Conservation (phyloP, 1,140 invertebrate genomes). For the Metaphire vulgaris region DNA sequence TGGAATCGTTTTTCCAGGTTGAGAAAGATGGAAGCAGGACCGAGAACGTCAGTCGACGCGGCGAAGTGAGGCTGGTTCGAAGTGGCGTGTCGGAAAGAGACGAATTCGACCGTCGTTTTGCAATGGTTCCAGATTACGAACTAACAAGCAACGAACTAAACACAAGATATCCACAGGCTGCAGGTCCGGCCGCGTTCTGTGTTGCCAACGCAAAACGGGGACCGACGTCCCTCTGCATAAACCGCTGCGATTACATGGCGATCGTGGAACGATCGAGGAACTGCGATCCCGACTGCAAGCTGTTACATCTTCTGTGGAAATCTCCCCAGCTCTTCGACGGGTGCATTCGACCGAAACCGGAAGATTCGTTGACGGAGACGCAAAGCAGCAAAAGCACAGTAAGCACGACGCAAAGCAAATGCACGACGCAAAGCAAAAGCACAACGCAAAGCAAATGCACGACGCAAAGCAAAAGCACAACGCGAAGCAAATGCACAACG, state of each 20-base stretch:
- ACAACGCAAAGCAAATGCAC: not conserved
- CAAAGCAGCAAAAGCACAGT: not conserved
- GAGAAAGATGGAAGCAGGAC: not conserved
- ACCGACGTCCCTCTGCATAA: not conserved
- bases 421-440: not conserved
- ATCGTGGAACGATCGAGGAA: not conserved
- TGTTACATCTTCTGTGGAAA: not conserved
- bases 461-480: not conserved
- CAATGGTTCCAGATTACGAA: no score
- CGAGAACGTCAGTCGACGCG: not conserved
- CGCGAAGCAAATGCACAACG: no score
- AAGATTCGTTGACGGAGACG: not conserved
- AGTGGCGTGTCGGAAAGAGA: no score
- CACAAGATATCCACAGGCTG: not conserved
- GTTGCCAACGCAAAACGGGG: not conserved
- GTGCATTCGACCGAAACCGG: not conserved
- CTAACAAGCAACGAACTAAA: no score
- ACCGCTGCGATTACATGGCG: not conserved
- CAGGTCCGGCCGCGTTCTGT: not conserved
- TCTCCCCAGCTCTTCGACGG: not conserved
- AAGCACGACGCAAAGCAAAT: not conserved
- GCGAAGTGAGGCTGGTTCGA: not conserved
- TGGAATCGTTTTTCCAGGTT: not conserved
- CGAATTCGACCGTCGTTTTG: no score
- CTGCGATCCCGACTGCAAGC: not conserved